A percentile compares a stretch with the other conserved stretches of the same genome.
These are phyloP conservation scores for Zaprionus lineosus DNA, from an alignment of 2,888 invertebrate species.

Conservation along the genomic window DNA sequence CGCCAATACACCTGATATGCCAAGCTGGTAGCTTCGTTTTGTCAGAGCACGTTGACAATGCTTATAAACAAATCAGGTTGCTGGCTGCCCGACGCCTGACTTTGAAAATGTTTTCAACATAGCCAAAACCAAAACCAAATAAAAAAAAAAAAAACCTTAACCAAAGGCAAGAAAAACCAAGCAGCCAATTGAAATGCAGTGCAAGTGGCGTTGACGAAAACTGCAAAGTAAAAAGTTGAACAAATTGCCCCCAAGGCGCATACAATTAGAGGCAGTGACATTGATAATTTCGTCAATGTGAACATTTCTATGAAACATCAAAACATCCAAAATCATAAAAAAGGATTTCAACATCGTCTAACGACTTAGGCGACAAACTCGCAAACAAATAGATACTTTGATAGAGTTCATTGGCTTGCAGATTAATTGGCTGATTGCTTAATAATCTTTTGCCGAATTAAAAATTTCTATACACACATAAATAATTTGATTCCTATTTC, in stretches of 20 bases:
- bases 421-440: constrained; percentile 76
- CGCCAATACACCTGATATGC: constrained; percentile 62
- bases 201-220: constrained; percentile 51
- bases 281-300: constrained; percentile 54
- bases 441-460: constrained; percentile 66
- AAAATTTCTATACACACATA: constrained; percentile 12
- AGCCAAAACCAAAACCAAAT: not conserved
- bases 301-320: constrained; percentile 24
- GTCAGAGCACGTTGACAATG: constrained; percentile 67
- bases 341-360: constrained; percentile 18
- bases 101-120: constrained; percentile 61
- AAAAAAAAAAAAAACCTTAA: constrained; percentile 21
- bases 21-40: constrained; percentile 52
- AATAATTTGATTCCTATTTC: constrained; percentile 42
- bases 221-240: constrained; percentile 58
- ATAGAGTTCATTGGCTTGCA: constrained; percentile 69
- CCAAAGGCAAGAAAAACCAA: constrained; percentile 59
- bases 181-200: constrained; percentile 69
- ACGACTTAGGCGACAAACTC: constrained; percentile 35
- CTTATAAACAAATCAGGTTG: constrained; percentile 46
- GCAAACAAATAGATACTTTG: not conserved
- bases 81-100: constrained; percentile 62
- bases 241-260: constrained; percentile 45
- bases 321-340: constrained; percentile 22
- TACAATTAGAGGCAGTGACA: constrained; percentile 70